phyloP scores from a whole-genome alignment of 64 coral and sea anemone species.

The Porites australiensis region DNA sequence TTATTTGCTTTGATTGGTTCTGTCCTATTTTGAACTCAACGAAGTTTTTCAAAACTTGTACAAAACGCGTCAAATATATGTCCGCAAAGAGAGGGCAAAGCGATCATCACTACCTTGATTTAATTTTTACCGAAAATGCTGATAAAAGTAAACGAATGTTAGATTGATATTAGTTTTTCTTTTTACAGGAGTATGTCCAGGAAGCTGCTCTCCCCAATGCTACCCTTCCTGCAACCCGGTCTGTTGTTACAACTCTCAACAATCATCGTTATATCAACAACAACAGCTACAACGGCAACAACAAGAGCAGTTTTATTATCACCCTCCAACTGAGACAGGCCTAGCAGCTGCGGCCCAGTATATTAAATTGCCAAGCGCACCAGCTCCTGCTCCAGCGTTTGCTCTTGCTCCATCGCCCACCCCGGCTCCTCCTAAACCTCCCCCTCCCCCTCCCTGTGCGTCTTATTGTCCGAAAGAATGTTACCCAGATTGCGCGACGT shows the following conservation, averaged over 20 bases:
- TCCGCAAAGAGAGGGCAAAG: no score
- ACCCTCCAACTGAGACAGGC: neutral
- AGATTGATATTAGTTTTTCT: neutral
- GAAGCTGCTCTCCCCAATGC: conserved; percentile 26
- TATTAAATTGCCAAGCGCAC: neutral
- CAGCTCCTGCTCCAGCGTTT: neutral
- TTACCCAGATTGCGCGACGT: conserved; percentile 66
- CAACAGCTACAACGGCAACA: conserved; percentile 2
- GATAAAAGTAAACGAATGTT: no score
- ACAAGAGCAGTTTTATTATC: conserved; percentile 27
- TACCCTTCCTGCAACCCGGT: neutral
- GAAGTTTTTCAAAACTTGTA: no score
- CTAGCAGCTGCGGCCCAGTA: neutral
- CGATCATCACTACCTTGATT: no score
- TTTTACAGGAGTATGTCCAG: conserved; percentile 20
- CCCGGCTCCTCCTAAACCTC: neutral
- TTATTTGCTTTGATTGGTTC: no score
- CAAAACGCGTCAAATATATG: no score
- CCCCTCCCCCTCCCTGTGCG: conserved; percentile 70
- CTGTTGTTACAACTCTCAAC: conserved; percentile 33
- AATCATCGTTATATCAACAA: conserved; percentile 13
- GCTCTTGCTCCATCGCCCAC: conserved; percentile 21
- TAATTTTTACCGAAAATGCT: no score
- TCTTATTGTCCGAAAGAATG: conserved; percentile 65
- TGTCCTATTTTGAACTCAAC: no score